These are phyloP conservation scores for Arctocebus calabarensis DNA, from an alignment of 2,797 vertebrate genomes.

Conservation along the genomic window DNA sequence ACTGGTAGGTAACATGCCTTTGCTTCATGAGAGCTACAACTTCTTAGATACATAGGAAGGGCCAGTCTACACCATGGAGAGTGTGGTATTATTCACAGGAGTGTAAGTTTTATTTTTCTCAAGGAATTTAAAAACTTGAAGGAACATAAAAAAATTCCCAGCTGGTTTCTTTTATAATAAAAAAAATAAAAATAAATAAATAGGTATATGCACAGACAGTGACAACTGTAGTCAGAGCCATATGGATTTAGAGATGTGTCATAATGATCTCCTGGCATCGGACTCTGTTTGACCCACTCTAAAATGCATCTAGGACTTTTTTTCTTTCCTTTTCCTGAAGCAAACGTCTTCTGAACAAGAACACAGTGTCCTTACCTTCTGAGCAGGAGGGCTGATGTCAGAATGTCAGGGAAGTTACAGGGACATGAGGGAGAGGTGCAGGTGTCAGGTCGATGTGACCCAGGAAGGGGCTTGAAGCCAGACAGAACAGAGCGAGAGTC, in stretches of 20 bases:
- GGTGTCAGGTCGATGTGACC: neutral
- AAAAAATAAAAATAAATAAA: too few species aligned
- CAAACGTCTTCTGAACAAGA: neutral
- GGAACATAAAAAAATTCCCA: neutral
- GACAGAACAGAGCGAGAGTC: rapidly evolving
- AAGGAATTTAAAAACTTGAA: neutral
- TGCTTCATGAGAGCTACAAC: rapidly evolving
- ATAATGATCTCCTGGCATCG: neutral
- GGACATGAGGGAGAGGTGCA: neutral
- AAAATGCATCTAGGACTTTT: neutral
- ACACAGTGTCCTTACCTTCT: neutral
- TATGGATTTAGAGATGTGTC: neutral
- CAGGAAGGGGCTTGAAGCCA: neutral
- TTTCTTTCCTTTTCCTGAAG: neutral
- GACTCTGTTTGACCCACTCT: neutral
- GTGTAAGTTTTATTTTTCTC: neutral
- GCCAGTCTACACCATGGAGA: neutral
- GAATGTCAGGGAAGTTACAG: neutral
- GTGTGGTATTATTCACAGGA: neutral
- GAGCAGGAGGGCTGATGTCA: neutral
- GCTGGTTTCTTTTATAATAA: neutral
- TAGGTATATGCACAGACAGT: neutral
- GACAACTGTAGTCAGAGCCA: neutral
- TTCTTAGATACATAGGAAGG: neutral
- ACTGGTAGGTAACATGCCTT: too few species aligned